Percentiles rank a stretch among this genome's conserved stretches.
phyloP scores from a whole-genome alignment of 2,888 invertebrate genomes.

The Anagyrus pseudococci region DNA sequence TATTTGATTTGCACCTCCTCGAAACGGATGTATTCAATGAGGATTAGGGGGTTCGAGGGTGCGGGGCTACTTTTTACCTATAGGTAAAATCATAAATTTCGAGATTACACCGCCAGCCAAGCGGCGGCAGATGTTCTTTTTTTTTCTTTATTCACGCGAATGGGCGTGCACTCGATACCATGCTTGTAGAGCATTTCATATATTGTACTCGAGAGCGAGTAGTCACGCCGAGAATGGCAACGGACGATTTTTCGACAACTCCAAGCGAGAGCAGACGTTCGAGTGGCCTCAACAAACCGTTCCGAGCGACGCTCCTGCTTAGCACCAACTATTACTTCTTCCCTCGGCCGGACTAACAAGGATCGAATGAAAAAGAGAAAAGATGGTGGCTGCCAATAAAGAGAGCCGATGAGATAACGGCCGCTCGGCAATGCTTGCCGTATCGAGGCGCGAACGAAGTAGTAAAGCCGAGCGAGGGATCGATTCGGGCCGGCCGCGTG shows the following conservation, averaged over 20 bases:
- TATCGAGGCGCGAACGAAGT: background rate
- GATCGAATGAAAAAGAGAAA: no score
- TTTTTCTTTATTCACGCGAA: background rate
- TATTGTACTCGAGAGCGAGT: conserved; percentile 17
- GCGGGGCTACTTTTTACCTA: background rate
- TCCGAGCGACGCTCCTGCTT: no score
- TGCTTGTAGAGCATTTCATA: no score
- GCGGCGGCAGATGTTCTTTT: conserved; percentile 25
- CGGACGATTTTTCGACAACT: conserved; percentile 13
- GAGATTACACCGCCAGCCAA: conserved; percentile 16
- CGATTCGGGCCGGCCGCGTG: conserved; percentile 1
- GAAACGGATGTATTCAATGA: conserved; percentile 14
- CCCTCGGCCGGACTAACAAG: no score
- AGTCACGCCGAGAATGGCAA: conserved; percentile 14
- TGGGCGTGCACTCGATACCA: conserved; percentile 10
- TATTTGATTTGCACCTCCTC: no score
- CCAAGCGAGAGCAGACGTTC: no score
- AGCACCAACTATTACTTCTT: no score
- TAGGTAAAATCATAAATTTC: conserved; percentile 28
- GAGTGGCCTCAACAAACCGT: no score
- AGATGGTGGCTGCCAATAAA: no score
- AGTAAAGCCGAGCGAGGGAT: background rate
- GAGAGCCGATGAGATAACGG: no score
- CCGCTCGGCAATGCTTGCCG: background rate
- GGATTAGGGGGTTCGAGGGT: conserved; percentile 16